Evolutionary conservation across 2,888 invertebrate species (phyloP).

Genomic region (Caenorhabditis sp.): DNA sequence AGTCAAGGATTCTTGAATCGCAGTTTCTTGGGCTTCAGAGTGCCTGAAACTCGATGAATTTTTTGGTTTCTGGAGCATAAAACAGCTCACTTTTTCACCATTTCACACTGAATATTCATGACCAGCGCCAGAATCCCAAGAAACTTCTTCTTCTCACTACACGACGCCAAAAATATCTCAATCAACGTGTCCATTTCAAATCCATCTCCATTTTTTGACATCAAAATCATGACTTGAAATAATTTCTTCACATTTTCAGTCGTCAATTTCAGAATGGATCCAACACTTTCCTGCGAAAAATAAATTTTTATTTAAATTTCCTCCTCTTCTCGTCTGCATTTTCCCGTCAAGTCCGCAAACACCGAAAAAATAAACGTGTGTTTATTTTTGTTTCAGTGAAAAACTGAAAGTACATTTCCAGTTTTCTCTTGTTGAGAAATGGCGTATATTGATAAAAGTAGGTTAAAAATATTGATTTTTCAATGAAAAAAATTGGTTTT

Average conservation of each 20-base stretch:
- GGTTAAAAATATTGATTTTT: conserved; percentile 5
- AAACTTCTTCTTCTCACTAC: conserved; percentile 36
- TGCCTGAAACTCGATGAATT: conserved; percentile 16
- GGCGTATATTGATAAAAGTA: conserved; percentile 42
- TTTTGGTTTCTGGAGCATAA: too few relatives aligned
- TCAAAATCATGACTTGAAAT: conserved; percentile 35
- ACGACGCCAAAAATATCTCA: conserved; percentile 29
- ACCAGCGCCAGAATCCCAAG: conserved; percentile 43
- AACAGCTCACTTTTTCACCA: conserved; percentile 15
- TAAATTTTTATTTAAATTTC: not conserved
- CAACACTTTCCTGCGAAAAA: conserved; percentile 38
- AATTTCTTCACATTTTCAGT: conserved; percentile 39
- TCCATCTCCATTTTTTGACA: conserved; percentile 2
- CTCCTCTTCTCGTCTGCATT: not conserved
- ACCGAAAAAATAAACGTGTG: not conserved
- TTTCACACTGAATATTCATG: conserved; percentile 43
- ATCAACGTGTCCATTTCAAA: conserved; percentile 30
- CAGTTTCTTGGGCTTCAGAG: conserved; percentile 19
- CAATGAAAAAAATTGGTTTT: conserved; percentile 12
- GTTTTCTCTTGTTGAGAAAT: conserved; percentile 2
- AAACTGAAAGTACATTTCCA: too few relatives aligned
- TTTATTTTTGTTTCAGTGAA: not conserved
- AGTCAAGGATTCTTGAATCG: conserved; percentile 6
- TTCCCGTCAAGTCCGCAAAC: conserved; percentile 2
- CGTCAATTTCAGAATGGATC: conserved; percentile 25